A percentile compares a stretch with the other conserved stretches of the same genome.
phyloP scores from a whole-genome alignment of 2,888 invertebrate genomes.

The Erannis defoliaria region DNA sequence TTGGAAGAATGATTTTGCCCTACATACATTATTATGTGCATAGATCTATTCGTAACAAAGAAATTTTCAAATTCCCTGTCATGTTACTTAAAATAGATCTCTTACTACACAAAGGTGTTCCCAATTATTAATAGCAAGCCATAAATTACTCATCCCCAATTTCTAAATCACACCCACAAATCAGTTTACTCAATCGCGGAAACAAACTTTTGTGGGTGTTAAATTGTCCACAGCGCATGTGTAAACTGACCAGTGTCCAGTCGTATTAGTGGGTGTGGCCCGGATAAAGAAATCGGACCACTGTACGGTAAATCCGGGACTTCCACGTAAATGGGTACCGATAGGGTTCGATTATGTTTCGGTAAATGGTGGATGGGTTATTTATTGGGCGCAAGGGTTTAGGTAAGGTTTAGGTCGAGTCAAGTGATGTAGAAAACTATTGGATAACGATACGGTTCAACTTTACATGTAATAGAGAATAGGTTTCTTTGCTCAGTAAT shows the following conservation, averaged over 20 bases:
- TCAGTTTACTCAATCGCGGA: slow-evolving; percentile 46
- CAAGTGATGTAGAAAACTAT: slow-evolving; percentile 35
- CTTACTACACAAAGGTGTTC: slow-evolving; percentile 4
- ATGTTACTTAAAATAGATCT: slow-evolving; percentile 5
- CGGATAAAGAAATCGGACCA: slow-evolving; percentile 54
- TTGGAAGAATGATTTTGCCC: no score
- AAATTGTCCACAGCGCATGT: slow-evolving; percentile 75
- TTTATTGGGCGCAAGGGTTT: slow-evolving; percentile 44
- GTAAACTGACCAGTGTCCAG: slow-evolving; percentile 81
- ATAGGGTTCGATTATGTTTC: slow-evolving; percentile 69
- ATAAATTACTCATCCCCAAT: slow-evolving; percentile 29
- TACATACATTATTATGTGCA: neutral
- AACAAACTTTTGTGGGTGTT: slow-evolving; percentile 64
- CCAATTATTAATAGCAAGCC: slow-evolving; percentile 19
- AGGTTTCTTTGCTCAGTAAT: no score
- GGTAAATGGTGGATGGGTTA: slow-evolving; percentile 47
- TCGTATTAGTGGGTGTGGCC: slow-evolving; percentile 77
- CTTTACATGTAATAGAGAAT: neutral
- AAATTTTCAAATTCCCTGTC: neutral
- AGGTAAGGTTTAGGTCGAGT: slow-evolving; percentile 43
- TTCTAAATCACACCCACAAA: slow-evolving; percentile 35
- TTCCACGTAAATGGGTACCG: slow-evolving; percentile 61
- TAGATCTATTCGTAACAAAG: neutral
- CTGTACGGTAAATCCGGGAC: slow-evolving; percentile 51
- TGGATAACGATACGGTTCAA: slow-evolving; percentile 40